Conservation (phyloP, 2,797 vertebrate species). For the Ispidina lecontei region DNA sequence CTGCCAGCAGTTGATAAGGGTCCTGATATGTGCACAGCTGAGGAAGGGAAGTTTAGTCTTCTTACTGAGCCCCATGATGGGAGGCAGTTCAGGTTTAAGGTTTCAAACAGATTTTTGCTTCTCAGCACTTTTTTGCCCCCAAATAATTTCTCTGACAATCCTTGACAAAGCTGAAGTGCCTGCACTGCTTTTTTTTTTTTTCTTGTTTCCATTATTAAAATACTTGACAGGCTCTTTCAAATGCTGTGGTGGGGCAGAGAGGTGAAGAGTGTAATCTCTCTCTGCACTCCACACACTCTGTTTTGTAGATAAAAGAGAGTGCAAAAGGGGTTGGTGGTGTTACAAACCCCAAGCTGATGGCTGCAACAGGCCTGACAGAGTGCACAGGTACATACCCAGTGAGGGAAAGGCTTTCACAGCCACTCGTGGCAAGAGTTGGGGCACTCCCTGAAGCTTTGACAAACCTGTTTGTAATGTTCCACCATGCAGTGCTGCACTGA, state of each 20-base stretch:
- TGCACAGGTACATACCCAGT: background rate
- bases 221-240: background rate
- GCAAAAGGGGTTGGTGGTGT: background rate
- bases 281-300: background rate
- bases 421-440: background rate
- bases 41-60: constrained; percentile 24
- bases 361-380: background rate
- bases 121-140: background rate
- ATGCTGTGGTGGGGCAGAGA: background rate
- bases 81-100: constrained; percentile 58
- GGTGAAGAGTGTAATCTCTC: background rate
- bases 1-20: constrained; percentile 76
- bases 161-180: background rate
- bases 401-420: background rate
- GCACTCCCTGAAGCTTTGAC: background rate
- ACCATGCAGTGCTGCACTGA: background rate
- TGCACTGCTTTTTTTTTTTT: background rate
- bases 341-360: background rate
- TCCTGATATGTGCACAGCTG: constrained; percentile 58
- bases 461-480: background rate
- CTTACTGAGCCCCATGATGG: constrained; percentile 31
- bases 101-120: constrained; percentile 53
- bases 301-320: background rate
- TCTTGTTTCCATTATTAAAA: background rate
- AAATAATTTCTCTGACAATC: background rate